Conservation (phyloP, 2,888 invertebrate species). For the Mamestra brassicae region DNA sequence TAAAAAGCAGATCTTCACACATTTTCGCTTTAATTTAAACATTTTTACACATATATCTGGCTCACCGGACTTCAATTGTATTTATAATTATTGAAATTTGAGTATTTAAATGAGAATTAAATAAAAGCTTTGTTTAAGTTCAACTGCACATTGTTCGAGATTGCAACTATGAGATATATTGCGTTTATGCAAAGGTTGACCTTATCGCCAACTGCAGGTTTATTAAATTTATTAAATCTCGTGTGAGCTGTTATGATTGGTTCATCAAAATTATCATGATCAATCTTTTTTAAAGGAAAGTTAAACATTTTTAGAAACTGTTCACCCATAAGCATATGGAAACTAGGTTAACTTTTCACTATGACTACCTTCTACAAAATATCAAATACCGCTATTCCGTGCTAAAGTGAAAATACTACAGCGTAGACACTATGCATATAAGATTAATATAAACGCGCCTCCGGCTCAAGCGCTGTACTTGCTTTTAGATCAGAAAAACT, state of each 20-base stretch:
- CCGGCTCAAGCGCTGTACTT: conserved; percentile 45
- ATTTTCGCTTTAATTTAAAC: conserved; percentile 20
- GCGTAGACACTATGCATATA: conserved; percentile 48
- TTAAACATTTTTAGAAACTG: not conserved
- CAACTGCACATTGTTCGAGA: not conserved
- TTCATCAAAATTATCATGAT: not conserved
- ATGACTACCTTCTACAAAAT: not conserved
- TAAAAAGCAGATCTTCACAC: conserved; percentile 29
- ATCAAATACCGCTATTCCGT: conserved; percentile 13
- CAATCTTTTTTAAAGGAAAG: not conserved
- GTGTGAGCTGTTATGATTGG: not conserved
- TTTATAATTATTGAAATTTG: not conserved
- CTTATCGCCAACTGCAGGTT: not conserved
- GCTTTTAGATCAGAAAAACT: conserved; percentile 54
- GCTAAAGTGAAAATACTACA: conserved; percentile 57
- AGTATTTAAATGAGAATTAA: not conserved
- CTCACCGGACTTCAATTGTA: not conserved
- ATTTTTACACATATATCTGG: conserved; percentile 1
- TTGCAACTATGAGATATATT: not conserved
- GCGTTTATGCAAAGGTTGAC: not conserved
- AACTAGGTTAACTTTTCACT: not conserved
- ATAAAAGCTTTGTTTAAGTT: not conserved
- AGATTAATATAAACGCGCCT: conserved; percentile 61
- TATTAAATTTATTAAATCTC: not conserved
- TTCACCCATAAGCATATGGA: not conserved